phyloP scores from a whole-genome alignment of 2,113 vertebrate species.

The Neoarius graeffei region DNA sequence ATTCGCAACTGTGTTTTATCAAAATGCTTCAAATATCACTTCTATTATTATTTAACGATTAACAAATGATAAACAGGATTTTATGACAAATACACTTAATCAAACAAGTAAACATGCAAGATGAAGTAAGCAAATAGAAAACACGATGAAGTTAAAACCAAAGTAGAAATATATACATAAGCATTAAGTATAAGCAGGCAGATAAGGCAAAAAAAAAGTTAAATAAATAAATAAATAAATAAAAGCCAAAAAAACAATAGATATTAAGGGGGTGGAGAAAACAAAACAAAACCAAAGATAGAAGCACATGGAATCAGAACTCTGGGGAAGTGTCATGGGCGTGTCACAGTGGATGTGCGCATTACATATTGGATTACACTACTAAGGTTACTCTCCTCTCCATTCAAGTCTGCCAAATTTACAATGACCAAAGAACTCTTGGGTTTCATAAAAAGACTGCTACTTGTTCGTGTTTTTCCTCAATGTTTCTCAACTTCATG shows the following conservation, averaged over 20 bases:
- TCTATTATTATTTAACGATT: neutral
- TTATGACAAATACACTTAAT: neutral
- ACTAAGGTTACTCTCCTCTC: neutral
- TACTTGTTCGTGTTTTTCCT: neutral
- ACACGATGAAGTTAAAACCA: neutral
- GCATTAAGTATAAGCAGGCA: neutral
- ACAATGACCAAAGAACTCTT: neutral
- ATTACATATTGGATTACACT: neutral
- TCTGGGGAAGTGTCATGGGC: neutral
- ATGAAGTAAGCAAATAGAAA: neutral
- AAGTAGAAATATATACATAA: neutral
- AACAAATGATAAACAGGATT: neutral
- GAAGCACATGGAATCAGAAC: neutral
- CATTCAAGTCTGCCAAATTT: conserved; percentile 2
- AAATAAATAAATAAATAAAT: too few species aligned
- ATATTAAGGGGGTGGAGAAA: neutral
- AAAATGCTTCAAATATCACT: too few species aligned
- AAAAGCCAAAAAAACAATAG: neutral
- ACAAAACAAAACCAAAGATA: neutral
- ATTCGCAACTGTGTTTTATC: too few species aligned
- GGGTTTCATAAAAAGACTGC: neutral
- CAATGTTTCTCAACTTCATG: neutral
- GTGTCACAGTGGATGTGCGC: neutral
- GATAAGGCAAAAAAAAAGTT: neutral
- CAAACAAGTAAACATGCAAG: neutral